phyloP scores from a whole-genome alignment of 2,888 invertebrate genomes.

The Yponomeuta sedellus region DNA sequence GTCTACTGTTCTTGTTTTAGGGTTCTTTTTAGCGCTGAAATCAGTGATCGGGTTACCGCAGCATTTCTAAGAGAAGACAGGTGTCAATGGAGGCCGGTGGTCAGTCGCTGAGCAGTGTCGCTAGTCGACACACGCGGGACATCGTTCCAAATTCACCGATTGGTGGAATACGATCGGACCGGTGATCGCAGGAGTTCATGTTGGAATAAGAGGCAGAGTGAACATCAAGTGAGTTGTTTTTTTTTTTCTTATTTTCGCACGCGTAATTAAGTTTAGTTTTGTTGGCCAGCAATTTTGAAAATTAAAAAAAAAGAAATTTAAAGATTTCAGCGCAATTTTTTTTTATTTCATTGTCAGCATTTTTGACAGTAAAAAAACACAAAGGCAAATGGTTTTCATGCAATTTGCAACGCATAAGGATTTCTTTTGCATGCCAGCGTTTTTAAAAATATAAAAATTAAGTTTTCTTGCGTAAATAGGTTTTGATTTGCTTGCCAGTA shows the following conservation, averaged over 20 bases:
- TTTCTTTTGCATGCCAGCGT: too few relatives aligned
- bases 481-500: too few relatives aligned
- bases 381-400: too few relatives aligned
- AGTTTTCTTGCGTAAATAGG: too few relatives aligned
- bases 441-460: too few relatives aligned
- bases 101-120: neutral
- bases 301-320: too few relatives aligned
- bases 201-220: neutral
- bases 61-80: constrained; percentile 4
- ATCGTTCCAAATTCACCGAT: neutral
- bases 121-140: neutral
- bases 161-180: neutral
- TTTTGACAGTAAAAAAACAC: too few relatives aligned
- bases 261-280: neutral
- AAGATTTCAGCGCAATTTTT: too few relatives aligned
- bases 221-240: neutral
- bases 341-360: too few relatives aligned
- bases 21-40: neutral
- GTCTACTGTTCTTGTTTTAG: neutral
- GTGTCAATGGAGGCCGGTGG: neutral
- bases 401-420: too few relatives aligned
- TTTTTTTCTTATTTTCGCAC: neutral
- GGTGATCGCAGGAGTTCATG: neutral
- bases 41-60: neutral
- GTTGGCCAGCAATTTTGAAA: too few relatives aligned